Percentiles rank a stretch among this genome's conserved stretches.
These are phyloP conservation scores for Sigmodon hispidus DNA, from an alignment of 2,113 vertebrate species.

Conservation along the genomic window DNA sequence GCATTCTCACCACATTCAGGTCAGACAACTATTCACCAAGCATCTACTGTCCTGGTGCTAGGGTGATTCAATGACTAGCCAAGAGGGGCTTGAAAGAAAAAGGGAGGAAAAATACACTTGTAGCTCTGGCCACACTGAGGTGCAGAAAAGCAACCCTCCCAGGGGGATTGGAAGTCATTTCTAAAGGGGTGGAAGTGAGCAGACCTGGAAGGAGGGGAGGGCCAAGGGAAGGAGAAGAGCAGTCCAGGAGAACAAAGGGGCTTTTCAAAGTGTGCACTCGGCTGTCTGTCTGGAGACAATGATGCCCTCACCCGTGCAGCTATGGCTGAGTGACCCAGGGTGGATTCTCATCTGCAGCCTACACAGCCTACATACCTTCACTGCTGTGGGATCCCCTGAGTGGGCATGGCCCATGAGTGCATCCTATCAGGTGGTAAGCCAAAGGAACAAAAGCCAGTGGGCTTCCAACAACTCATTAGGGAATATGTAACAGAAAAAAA, in stretches of 20 bases:
- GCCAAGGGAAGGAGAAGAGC: background rate
- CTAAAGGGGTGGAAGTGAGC: background rate
- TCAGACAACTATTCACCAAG: background rate
- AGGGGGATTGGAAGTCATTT: background rate
- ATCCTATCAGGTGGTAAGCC: too few relatives aligned
- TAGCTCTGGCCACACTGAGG: background rate
- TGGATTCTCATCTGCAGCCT: background rate
- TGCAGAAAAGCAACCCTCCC: background rate
- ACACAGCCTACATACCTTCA: background rate
- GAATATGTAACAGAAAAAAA: background rate
- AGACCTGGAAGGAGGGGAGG: background rate
- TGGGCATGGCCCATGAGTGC: background rate
- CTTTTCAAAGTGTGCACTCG: too few relatives aligned
- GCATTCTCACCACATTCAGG: background rate
- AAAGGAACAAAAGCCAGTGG: background rate
- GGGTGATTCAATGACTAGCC: background rate
- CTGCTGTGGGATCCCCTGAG: background rate
- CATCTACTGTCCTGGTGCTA: background rate
- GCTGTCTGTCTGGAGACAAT: background rate
- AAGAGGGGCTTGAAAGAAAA: background rate
- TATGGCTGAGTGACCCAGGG: background rate
- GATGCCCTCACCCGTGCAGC: background rate
- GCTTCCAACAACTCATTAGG: rapidly evolving
- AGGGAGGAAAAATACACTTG: background rate
- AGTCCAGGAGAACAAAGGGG: background rate